A percentile compares a stretch with the other conserved stretches of the same genome.
These are phyloP conservation scores for Eueides isabella DNA, from an alignment of 1,140 invertebrate species.

Conservation along the genomic window DNA sequence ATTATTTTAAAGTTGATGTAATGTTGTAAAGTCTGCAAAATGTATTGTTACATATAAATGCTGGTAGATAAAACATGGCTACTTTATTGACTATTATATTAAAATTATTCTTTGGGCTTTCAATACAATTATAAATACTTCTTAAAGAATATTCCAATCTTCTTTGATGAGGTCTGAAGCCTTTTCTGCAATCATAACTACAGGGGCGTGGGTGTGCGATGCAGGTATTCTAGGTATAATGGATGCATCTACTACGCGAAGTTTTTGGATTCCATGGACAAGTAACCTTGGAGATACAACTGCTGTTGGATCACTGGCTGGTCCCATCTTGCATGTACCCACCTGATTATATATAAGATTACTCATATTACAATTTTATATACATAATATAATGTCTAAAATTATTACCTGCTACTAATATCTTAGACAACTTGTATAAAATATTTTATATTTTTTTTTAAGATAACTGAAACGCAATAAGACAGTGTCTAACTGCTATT, in stretches of 20 bases:
- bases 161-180: slow-evolving; percentile 86
- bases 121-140: not conserved
- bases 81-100: not conserved
- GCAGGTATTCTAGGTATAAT: slow-evolving; percentile 86
- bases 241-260: slow-evolving; percentile 85
- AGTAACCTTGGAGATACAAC: slow-evolving; percentile 90
- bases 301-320: slow-evolving; percentile 86
- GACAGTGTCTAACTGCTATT: no score
- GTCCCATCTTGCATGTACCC: slow-evolving; percentile 93
- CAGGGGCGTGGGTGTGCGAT: slow-evolving; percentile 85
- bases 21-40: not conserved
- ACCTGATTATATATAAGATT: slow-evolving; percentile 55
- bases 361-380: not conserved
- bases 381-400: no score
- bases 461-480: no score
- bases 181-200: slow-evolving; percentile 86
- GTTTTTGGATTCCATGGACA: slow-evolving; percentile 81
- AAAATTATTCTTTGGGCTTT: slow-evolving; percentile 3
- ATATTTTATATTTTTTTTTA: no score
- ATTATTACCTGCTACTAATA: no score
- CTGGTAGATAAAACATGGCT: not conserved
- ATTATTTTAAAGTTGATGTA: not conserved
- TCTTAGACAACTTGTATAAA: no score
- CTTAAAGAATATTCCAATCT: slow-evolving; percentile 78
- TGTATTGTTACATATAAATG: not conserved